phyloP scores from a whole-genome alignment of 1,140 invertebrate genomes.

The Drosophila burlai region DNA sequence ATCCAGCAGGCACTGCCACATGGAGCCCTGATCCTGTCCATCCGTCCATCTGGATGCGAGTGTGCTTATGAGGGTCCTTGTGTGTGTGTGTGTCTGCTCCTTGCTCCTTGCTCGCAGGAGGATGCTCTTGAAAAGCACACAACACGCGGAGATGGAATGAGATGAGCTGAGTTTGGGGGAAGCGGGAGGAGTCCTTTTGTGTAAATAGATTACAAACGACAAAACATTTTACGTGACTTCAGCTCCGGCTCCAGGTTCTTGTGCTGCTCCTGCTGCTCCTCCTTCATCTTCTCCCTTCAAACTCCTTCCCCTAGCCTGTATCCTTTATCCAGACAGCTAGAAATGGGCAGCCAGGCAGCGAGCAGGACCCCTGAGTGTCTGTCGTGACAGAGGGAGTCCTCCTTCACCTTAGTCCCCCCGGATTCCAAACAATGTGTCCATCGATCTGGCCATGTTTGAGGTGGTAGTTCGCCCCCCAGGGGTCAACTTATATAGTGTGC shows the following conservation, averaged over 20 bases:
- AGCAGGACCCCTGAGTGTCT: constrained; percentile 2
- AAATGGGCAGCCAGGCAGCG: neutral
- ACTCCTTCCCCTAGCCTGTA: neutral
- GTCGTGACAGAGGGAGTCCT: constrained; percentile 4
- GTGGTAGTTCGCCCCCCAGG: neutral
- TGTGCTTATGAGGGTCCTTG: constrained; percentile 4
- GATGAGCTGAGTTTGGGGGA: neutral
- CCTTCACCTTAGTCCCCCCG: neutral
- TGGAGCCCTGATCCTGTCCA: constrained; percentile 2
- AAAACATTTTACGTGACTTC: constrained; percentile 70
- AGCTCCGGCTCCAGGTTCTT: neutral
- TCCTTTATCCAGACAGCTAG: constrained; percentile 7
- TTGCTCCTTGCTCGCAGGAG: constrained; percentile 34
- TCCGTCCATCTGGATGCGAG: constrained; percentile 4
- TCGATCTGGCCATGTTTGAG: constrained; percentile 15
- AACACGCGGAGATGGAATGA: constrained; percentile 24
- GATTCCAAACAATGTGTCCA: constrained; percentile 19
- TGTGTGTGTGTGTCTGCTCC: constrained; percentile 20
- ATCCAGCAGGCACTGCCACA: constrained; percentile 10
- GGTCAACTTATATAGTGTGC: neutral
- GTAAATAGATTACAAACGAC: constrained; percentile 85
- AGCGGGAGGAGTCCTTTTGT: constrained; percentile 60
- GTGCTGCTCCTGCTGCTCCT: neutral
- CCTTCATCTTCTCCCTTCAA: neutral
- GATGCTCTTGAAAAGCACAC: constrained; percentile 74